Percentiles rank a stretch among this genome's conserved stretches.
These are phyloP conservation scores for Slavum lentiscoides DNA, from an alignment of 2,888 invertebrate species.

Conservation along the genomic window DNA sequence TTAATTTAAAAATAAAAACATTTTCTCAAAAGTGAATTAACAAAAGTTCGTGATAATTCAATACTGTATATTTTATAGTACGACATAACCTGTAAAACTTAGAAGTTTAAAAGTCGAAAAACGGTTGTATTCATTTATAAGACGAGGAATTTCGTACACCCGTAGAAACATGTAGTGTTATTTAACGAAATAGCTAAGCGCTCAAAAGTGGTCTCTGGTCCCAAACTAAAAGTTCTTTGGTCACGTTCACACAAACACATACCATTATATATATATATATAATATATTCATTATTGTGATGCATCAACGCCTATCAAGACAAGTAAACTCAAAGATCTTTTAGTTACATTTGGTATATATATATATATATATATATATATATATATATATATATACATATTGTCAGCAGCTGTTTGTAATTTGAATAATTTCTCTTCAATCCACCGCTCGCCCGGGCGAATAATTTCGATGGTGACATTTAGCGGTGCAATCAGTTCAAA, in stretches of 20 bases:
- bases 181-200: background rate
- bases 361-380: too few relatives aligned
- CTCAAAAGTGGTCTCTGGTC: background rate
- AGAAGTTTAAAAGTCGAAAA: background rate
- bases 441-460: too few relatives aligned
- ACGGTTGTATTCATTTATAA: background rate
- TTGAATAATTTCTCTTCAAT: too few relatives aligned
- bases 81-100: background rate
- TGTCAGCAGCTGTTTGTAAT: background rate
- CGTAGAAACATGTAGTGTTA: background rate
- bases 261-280: background rate
- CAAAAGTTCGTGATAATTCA: too few relatives aligned
- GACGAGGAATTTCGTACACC: background rate
- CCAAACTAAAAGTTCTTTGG: slow-evolving; percentile 7
- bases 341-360: background rate
- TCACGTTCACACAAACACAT: slow-evolving; percentile 11
- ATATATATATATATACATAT: background rate
- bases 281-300: background rate
- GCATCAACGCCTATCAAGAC: background rate
- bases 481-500: too few relatives aligned
- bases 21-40: too few relatives aligned
- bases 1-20: too few relatives aligned
- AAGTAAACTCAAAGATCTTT: background rate
- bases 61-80: background rate
- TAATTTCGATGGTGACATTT: too few relatives aligned